Conservation (phyloP, 2,888 invertebrate genomes). For the Drosophila tripunctata region DNA sequence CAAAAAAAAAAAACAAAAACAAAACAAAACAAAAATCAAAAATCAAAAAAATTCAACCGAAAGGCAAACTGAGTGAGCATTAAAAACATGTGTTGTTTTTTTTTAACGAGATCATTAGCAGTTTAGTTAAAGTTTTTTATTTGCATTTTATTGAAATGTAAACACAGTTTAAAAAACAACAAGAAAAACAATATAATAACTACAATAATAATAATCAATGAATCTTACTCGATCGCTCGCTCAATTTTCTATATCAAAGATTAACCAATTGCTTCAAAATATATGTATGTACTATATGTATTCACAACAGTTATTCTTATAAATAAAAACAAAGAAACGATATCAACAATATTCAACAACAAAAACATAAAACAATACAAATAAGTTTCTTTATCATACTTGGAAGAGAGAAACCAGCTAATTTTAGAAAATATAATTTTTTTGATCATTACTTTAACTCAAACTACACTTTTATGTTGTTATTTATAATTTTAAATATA, state of each 20-base stretch:
- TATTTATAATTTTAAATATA: conserved; percentile 12
- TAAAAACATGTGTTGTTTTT: not conserved
- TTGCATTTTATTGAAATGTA: not conserved
- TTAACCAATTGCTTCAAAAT: conserved; percentile 30
- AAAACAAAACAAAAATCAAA: no score
- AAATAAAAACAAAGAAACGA: conserved; percentile 33
- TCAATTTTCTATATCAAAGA: conserved; percentile 38
- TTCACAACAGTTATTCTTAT: conserved; percentile 36
- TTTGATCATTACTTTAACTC: conserved; percentile 12
- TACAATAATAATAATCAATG: not conserved
- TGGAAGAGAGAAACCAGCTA: conserved; percentile 15
- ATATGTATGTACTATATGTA: conserved; percentile 32
- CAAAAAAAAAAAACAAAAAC: no score
- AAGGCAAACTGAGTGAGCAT: conserved; percentile 21
- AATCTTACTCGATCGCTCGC: conserved; percentile 21
- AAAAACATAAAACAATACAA: conserved; percentile 2
- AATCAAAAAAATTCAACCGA: conserved; percentile 17
- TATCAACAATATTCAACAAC: conserved; percentile 26
- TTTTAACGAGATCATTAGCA: no score
- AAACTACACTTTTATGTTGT: conserved; percentile 6
- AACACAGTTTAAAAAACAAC: conserved; percentile 16
- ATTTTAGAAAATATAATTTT: conserved; percentile 17
- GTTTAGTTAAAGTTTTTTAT: no score
- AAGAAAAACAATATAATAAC: not conserved
- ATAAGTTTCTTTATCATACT: conserved; percentile 21